phyloP scores from a whole-genome alignment of 2,888 invertebrate genomes.

The Eristalis arbustorum region DNA sequence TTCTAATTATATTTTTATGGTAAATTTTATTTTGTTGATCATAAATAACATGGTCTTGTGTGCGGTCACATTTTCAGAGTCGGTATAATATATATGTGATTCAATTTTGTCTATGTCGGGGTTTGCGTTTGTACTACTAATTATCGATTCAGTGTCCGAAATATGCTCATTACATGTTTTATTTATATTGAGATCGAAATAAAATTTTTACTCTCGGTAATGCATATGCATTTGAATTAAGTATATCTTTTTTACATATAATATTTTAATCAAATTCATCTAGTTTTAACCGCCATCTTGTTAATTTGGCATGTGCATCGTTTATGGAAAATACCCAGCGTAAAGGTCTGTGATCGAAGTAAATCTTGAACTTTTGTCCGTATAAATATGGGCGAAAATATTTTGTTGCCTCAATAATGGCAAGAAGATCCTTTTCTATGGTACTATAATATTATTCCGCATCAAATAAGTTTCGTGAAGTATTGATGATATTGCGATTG shows the following conservation, averaged over 20 bases:
- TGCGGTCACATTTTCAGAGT: conserved; percentile 16
- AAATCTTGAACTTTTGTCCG: conserved; percentile 75
- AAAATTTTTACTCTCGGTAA: conserved; percentile 55
- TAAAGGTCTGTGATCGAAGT: conserved; percentile 78
- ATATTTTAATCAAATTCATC: too few species aligned
- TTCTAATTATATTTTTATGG: background rate
- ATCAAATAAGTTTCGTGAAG: conserved; percentile 72
- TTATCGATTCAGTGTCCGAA: too few species aligned
- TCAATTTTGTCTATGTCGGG: conserved; percentile 7
- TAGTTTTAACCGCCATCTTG: too few species aligned
- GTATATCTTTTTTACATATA: background rate
- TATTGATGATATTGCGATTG: too few species aligned
- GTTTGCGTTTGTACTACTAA: background rate
- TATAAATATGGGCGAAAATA: conserved; percentile 75
- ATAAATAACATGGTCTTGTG: background rate
- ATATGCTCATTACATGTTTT: background rate
- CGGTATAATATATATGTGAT: conserved; percentile 7
- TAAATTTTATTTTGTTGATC: too few species aligned
- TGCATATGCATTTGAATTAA: conserved; percentile 57
- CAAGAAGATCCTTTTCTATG: conserved; percentile 75
- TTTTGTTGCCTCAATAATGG: conserved; percentile 74
- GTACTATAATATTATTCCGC: conserved; percentile 72
- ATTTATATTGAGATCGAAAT: conserved; percentile 10
- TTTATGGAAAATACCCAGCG: conserved; percentile 76
- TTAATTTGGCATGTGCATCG: conserved; percentile 75